Percentiles rank a stretch among this genome's conserved stretches.
Evolutionary conservation across 2,888 invertebrate genomes (phyloP).

Genomic region (Pammene fasciana): DNA sequence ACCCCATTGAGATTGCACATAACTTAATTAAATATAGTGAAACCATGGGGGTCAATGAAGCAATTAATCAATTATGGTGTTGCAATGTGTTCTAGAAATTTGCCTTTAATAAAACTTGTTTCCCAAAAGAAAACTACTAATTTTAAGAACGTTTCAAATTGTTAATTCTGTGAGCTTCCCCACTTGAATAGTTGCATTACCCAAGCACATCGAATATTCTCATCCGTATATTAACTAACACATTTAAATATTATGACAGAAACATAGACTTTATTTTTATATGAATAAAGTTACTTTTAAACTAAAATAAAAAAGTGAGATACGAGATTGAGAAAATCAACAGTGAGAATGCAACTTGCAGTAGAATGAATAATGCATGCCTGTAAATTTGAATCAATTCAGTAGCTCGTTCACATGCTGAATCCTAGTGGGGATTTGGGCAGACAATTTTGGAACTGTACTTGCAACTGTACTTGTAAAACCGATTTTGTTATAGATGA

Average conservation of each 20-base stretch:
- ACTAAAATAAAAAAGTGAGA: neutral
- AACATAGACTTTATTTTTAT: neutral
- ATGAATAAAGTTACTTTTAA: neutral
- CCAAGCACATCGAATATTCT: constrained; percentile 5
- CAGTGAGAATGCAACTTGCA: neutral
- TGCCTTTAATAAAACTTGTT: neutral
- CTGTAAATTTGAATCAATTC: constrained; percentile 24
- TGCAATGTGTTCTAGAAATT: too few relatives aligned
- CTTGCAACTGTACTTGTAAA: neutral
- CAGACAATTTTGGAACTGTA: neutral
- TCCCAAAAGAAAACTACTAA: neutral
- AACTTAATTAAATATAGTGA: too few relatives aligned
- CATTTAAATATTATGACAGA: neutral
- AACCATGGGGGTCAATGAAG: too few relatives aligned
- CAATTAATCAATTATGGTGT: too few relatives aligned
- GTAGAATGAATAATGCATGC: constrained; percentile 12
- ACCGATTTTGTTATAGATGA: neutral
- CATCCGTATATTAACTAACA: too few relatives aligned
- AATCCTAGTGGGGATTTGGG: neutral
- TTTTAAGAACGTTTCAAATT: constrained; percentile 7
- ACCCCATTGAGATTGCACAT: too few relatives aligned
- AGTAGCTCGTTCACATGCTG: constrained; percentile 19
- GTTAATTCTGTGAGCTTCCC: constrained; percentile 10
- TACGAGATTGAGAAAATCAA: neutral
- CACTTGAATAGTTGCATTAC: neutral